Conservation (phyloP, 2,797 vertebrate species). For the Pantherophis vulpinus region DNA sequence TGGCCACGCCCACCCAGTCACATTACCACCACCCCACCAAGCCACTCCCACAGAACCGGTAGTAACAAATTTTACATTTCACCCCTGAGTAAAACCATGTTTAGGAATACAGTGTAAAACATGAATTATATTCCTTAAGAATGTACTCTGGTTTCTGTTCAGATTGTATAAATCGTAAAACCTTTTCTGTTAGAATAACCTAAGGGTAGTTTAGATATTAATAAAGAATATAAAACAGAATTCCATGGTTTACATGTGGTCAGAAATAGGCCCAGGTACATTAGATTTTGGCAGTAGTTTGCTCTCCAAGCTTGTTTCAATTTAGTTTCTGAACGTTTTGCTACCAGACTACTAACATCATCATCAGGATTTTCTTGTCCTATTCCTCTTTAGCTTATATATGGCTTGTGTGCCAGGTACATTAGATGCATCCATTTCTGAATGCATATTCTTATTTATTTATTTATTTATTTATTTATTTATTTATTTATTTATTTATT, state of each 20-base stretch:
- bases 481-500: too few relatives aligned
- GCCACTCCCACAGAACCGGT: too few relatives aligned
- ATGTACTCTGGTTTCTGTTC: background rate
- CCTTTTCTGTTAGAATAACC: background rate
- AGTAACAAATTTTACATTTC: too few relatives aligned
- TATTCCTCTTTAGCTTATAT: too few relatives aligned
- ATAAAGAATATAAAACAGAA: background rate
- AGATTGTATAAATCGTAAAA: background rate
- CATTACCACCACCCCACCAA: too few relatives aligned
- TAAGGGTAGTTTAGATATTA: background rate
- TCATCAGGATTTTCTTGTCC: too few relatives aligned
- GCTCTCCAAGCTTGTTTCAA: too few relatives aligned
- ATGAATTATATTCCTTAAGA: background rate
- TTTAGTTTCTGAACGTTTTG: too few relatives aligned
- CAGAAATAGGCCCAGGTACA: background rate
- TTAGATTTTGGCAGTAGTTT: too few relatives aligned
- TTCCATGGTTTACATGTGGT: background rate
- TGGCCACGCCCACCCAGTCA: too few relatives aligned
- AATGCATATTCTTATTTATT: background rate
- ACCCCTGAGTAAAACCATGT: background rate
- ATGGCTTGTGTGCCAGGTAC: background rate
- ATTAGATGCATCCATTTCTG: background rate
- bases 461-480: too few relatives aligned
- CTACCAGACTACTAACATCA: too few relatives aligned
- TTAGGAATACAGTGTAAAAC: background rate